These are phyloP conservation scores for Lathamus discolor DNA, from an alignment of 2,113 vertebrate species.

Conservation along the genomic window DNA sequence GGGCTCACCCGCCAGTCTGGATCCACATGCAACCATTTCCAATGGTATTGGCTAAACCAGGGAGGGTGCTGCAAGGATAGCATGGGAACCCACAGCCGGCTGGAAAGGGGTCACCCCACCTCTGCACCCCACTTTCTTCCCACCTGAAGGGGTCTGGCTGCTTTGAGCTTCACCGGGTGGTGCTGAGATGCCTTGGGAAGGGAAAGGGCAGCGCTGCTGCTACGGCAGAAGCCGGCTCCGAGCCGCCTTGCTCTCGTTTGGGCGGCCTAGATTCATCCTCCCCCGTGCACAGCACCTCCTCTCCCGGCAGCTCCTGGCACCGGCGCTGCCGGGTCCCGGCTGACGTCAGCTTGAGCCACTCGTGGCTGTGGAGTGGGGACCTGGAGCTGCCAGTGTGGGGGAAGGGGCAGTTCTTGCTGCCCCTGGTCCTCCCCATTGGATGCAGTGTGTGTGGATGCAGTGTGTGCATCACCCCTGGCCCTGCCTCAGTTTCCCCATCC, in stretches of 20 bases:
- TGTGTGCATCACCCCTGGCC: not conserved
- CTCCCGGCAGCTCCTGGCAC: not conserved
- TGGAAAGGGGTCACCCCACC: not conserved
- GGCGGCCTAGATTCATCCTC: constrained; percentile 19
- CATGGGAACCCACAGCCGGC: fast-evolving
- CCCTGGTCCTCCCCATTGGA: fast-evolving
- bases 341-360: not conserved
- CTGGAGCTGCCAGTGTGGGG: not conserved
- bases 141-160: fast-evolving
- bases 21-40: fast-evolving
- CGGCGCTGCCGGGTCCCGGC: not conserved
- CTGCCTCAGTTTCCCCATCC: not conserved
- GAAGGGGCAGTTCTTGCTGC: too few species aligned
- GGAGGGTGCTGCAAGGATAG: not conserved
- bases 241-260: not conserved
- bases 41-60: not conserved
- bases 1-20: not conserved
- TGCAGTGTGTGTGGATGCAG: fast-evolving
- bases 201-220: not conserved
- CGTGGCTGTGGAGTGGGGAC: not conserved
- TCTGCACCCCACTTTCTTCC: not conserved
- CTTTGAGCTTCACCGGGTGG: not conserved
- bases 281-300: not conserved
- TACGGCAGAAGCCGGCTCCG: not conserved
- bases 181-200: fast-evolving